phyloP scores from a whole-genome alignment of 1,140 invertebrate species.

The Bombus confusus region DNA sequence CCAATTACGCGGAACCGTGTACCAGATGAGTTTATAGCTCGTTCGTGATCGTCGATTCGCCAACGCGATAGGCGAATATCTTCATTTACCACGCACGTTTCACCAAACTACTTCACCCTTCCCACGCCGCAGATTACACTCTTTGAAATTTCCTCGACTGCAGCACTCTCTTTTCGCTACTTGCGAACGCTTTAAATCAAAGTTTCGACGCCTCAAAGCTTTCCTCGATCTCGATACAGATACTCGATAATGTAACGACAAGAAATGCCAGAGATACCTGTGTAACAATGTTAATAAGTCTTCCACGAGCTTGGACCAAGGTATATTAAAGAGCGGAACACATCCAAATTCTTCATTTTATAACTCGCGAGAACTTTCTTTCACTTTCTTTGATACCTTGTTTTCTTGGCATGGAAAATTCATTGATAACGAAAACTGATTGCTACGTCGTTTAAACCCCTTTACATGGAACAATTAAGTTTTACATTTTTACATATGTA shows the following conservation, averaged over 20 bases:
- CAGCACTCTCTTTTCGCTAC: not conserved
- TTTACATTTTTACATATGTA: no score
- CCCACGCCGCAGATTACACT: not conserved
- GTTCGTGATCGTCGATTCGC: not conserved
- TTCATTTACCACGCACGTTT: not conserved
- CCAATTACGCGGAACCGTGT: not conserved
- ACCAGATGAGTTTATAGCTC: constrained; percentile 4
- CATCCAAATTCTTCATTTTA: not conserved
- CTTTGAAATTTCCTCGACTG: not conserved
- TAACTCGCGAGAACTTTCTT: not conserved
- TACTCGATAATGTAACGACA: not conserved
- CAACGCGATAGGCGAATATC: not conserved
- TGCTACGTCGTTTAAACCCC: no score
- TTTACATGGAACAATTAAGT: no score
- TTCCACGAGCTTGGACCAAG: no score
- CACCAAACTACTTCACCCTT: no score
- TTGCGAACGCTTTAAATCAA: not conserved
- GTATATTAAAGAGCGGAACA: not conserved
- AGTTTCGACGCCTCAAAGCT: not conserved
- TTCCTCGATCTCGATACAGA: not conserved
- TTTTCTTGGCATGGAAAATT: not conserved
- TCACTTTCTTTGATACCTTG: not conserved
- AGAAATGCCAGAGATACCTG: not conserved
- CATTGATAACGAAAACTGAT: no score
- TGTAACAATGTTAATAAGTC: constrained; percentile 1